Conservation (phyloP, 1,140 invertebrate species). For the Cotesia chilonis region DNA sequence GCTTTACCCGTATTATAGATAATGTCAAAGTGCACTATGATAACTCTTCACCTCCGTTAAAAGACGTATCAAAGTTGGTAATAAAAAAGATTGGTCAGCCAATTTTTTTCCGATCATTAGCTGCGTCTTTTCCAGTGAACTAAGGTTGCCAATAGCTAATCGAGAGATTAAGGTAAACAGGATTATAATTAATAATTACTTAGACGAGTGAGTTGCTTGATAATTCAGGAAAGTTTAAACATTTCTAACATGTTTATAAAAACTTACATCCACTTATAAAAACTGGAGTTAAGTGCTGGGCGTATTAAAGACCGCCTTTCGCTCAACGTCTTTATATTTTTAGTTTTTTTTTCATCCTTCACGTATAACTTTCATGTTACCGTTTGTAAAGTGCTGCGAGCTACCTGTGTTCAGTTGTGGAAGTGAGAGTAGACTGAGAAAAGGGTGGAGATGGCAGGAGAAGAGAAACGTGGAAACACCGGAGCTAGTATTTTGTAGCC, state of each 20-base stretch:
- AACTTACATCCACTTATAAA: constrained; percentile 36
- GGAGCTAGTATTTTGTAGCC: neutral
- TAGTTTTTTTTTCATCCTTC: neutral
- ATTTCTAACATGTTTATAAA: constrained; percentile 31
- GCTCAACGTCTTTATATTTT: constrained; percentile 2
- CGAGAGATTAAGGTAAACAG: neutral
- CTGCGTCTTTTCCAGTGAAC: neutral
- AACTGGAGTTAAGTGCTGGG: constrained; percentile 36
- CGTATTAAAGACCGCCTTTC: constrained; percentile 28
- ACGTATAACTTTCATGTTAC: constrained; percentile 24
- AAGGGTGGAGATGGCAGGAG: neutral
- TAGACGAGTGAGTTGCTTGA: no score
- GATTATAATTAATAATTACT: neutral
- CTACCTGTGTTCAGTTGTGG: neutral
- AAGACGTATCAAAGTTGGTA: constrained; percentile 21
- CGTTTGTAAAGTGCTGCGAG: constrained; percentile 24
- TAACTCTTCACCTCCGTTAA: constrained; percentile 15
- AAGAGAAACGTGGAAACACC: constrained; percentile 11
- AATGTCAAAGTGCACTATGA: constrained; percentile 22
- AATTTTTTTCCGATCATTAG: neutral
- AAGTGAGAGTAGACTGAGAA: constrained; percentile 8
- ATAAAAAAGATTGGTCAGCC: constrained; percentile 21
- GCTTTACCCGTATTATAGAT: constrained; percentile 7
- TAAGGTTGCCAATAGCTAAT: no score
- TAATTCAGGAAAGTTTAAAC: no score